phyloP scores from a whole-genome alignment of 1,140 invertebrate species.

The Hycleus phaleratus region DNA sequence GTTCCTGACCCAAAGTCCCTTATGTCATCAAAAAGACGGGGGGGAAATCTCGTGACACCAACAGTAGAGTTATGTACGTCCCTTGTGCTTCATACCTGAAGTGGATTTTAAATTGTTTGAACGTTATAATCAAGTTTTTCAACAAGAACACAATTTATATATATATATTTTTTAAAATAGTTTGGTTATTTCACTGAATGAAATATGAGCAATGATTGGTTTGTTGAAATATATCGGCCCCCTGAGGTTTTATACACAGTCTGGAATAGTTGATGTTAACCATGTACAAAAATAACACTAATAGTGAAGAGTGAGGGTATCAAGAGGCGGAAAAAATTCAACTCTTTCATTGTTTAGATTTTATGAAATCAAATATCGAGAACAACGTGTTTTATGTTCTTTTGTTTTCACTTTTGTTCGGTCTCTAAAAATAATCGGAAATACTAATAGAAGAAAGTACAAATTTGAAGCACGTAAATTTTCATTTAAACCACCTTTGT shows the following conservation, averaged over 20 bases:
- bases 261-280: constrained; percentile 6
- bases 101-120: constrained; percentile 6
- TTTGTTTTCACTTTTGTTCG: too few relatives aligned
- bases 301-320: too few relatives aligned
- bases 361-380: background rate
- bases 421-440: too few relatives aligned
- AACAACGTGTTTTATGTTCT: background rate
- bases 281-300: constrained; percentile 8
- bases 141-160: too few relatives aligned
- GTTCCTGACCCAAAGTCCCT: constrained; percentile 15
- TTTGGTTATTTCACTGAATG: background rate
- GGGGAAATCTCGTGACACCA: constrained; percentile 4
- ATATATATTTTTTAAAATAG: background rate
- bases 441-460: background rate
- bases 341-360: background rate
- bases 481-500: constrained; percentile 11
- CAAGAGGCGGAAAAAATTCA: too few relatives aligned
- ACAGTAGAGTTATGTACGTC: background rate
- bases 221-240: constrained; percentile 12
- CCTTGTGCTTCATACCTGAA: constrained; percentile 7
- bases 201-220: too few relatives aligned
- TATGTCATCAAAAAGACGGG: constrained; percentile 11
- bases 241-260: constrained; percentile 8
- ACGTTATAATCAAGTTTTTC: background rate
- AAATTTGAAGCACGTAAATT: constrained; percentile 1